These are phyloP conservation scores for Drepana falcataria DNA, from an alignment of 2,888 invertebrate genomes.

Conservation along the genomic window DNA sequence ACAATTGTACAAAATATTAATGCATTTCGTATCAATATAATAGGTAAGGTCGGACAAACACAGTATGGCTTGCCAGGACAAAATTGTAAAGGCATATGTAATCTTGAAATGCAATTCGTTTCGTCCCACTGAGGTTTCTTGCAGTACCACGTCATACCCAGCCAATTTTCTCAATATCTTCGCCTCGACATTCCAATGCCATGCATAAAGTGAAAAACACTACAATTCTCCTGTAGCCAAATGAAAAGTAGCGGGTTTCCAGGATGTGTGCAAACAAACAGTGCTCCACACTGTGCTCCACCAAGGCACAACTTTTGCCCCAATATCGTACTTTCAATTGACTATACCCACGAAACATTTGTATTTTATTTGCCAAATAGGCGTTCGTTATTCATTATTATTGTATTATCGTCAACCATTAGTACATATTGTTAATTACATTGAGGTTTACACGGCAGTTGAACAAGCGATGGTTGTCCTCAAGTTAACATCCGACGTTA, in stretches of 20 bases:
- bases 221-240: constrained; percentile 56
- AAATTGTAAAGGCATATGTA: background rate
- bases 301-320: constrained; percentile 34
- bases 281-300: constrained; percentile 51
- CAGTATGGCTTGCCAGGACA: too few species aligned
- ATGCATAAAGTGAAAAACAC: constrained; percentile 63
- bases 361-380: background rate
- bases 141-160: constrained; percentile 23
- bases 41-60: too few species aligned
- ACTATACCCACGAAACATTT: constrained; percentile 11
- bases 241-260: constrained; percentile 54
- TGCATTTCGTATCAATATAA: constrained; percentile 10
- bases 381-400: constrained; percentile 16
- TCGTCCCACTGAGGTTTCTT: constrained; percentile 35
- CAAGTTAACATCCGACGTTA: constrained; percentile 4
- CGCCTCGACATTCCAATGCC: constrained; percentile 62
- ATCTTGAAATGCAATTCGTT: background rate
- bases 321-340: constrained; percentile 59
- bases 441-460: constrained; percentile 71
- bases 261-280: constrained; percentile 68
- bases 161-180: constrained; percentile 22
- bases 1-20: background rate
- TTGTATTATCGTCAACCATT: constrained; percentile 56
- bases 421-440: constrained; percentile 67
- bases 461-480: constrained; percentile 7